Evolutionary conservation across 2,113 vertebrate species (phyloP).

Genomic region (Arvicanthis niloticus): DNA sequence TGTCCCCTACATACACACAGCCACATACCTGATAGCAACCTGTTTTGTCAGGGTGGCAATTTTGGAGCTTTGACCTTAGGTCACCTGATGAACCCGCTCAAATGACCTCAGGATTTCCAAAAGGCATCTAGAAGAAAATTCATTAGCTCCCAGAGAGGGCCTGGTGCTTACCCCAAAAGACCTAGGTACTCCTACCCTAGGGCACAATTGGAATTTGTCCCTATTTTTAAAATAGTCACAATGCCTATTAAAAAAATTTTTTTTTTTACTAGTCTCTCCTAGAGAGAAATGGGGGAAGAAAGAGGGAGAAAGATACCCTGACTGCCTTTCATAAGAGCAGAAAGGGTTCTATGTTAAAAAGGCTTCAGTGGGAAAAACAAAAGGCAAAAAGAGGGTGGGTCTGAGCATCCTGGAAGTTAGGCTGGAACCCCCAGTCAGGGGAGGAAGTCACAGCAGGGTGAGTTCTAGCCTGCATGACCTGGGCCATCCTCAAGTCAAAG

Average conservation of each 20-base stretch:
- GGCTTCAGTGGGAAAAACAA: neutral
- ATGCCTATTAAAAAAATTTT: conserved; percentile 1
- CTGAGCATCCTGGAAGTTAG: neutral
- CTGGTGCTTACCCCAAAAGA: neutral
- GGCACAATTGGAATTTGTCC: neutral
- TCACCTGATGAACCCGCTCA: conserved; percentile 84
- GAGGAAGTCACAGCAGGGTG: neutral
- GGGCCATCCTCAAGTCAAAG: neutral
- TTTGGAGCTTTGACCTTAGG: conserved; percentile 85
- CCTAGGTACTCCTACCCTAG: too few species aligned
- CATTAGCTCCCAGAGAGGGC: neutral
- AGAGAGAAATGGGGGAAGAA: neutral
- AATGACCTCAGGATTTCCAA: conserved; percentile 84
- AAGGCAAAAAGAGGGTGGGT: neutral
- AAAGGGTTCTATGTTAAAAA: neutral
- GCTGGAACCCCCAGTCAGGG: neutral
- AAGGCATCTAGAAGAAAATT: conserved; percentile 80
- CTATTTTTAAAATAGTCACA: neutral
- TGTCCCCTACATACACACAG: neutral
- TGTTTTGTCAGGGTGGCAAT: conserved; percentile 86
- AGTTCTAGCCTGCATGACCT: neutral
- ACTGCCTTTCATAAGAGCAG: neutral
- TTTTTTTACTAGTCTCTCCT: neutral
- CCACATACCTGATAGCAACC: conserved; percentile 86
- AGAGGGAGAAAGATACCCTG: neutral